These are phyloP conservation scores for Chelonia mydas DNA, from an alignment of 2,797 vertebrate species.

Conservation along the genomic window DNA sequence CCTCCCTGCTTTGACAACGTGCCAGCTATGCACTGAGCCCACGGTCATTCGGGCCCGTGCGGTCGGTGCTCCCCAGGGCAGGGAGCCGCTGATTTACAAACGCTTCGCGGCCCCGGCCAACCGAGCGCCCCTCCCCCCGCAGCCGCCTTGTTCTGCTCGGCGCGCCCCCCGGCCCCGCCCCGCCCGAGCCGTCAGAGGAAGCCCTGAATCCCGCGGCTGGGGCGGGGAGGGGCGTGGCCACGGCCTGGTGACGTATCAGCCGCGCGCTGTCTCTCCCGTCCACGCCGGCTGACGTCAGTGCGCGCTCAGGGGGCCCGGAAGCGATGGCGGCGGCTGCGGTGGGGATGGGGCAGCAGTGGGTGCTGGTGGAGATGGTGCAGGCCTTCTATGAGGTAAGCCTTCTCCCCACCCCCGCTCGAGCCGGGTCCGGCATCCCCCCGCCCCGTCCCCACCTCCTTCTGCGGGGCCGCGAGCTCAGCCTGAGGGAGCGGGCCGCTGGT, in stretches of 20 bases:
- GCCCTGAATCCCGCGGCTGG: no score
- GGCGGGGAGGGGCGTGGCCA: not conserved
- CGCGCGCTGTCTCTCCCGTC: fast-evolving
- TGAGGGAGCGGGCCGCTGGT: not conserved
- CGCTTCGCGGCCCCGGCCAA: no score
- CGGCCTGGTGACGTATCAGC: fast-evolving
- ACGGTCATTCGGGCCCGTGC: no score
- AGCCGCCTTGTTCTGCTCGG: no score
- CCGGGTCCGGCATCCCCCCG: not conserved
- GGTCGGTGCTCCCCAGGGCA: no score
- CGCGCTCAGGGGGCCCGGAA: slow-evolving; percentile 5
- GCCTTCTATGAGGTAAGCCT: slow-evolving; percentile 92
- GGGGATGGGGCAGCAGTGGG: slow-evolving; percentile 88
- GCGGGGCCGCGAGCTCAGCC: fast-evolving
- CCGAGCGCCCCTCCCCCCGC: no score
- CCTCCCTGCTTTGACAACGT: no score
- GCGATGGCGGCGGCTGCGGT: not conserved
- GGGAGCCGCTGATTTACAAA: no score
- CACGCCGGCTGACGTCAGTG: fast-evolving
- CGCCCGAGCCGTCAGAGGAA: no score
- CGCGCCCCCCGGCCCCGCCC: no score
- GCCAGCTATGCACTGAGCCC: no score
- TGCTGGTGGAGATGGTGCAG: slow-evolving; percentile 97
- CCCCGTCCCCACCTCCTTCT: not conserved
- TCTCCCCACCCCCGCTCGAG: no score